Evolutionary conservation across 1,140 invertebrate species (phyloP).

Genomic region (Homarus americanus): DNA sequence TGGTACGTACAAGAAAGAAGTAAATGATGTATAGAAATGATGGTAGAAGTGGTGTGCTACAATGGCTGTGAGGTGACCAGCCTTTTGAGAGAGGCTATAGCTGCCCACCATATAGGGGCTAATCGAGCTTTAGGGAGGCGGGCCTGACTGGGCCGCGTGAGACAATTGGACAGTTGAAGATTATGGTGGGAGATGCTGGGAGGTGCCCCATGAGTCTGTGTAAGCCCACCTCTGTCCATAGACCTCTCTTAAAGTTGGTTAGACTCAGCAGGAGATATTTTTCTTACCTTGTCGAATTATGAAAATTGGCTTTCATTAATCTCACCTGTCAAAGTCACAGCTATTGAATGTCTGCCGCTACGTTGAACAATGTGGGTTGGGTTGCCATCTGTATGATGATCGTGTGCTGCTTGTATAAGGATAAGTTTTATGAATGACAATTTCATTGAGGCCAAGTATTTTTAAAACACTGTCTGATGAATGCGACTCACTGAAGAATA

Average conservation of each 20-base stretch:
- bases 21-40: not conserved
- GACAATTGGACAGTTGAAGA: slow-evolving; percentile 66
- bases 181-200: slow-evolving; percentile 41
- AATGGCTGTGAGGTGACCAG: slow-evolving; percentile 45
- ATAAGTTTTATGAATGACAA: not conserved
- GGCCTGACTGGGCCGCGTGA: slow-evolving; percentile 41
- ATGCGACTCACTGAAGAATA: not conserved
- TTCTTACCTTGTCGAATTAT: slow-evolving; percentile 66
- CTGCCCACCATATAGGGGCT: slow-evolving; percentile 65
- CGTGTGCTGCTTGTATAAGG: not conserved
- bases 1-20: not conserved
- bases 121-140: slow-evolving; percentile 59
- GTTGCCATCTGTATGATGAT: slow-evolving; percentile 65
- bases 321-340: slow-evolving; percentile 69
- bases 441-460: not conserved
- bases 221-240: slow-evolving; percentile 14
- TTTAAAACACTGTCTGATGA: not conserved
- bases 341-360: slow-evolving; percentile 69
- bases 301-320: slow-evolving; percentile 72
- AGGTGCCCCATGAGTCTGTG: slow-evolving; percentile 32
- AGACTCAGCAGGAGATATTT: slow-evolving; percentile 50
- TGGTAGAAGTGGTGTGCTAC: slow-evolving; percentile 26
- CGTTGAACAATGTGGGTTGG: slow-evolving; percentile 68
- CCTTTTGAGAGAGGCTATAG: slow-evolving; percentile 60
- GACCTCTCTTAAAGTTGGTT: slow-evolving; percentile 35